These are phyloP conservation scores for Calephelis virginiensis DNA, from an alignment of 1,140 invertebrate species.

Conservation along the genomic window DNA sequence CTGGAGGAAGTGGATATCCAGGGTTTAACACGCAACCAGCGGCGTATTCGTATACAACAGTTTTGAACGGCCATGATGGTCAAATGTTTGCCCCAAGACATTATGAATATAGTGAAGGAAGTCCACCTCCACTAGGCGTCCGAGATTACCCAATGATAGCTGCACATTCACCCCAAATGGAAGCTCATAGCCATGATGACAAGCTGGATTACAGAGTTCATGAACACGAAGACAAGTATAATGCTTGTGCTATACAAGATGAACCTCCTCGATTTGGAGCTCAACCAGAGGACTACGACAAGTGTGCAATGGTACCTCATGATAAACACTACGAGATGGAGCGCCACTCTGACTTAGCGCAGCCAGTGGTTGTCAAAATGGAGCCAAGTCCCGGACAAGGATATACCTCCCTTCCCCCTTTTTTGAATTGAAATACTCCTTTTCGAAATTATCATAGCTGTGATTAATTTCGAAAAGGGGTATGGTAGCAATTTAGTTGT, in stretches of 20 bases:
- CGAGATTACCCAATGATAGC: slow-evolving; percentile 84
- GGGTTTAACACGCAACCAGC: slow-evolving; percentile 77
- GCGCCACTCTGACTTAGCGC: slow-evolving; percentile 63
- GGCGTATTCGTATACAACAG: slow-evolving; percentile 82
- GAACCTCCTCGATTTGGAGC: slow-evolving; percentile 80
- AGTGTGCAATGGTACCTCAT: slow-evolving; percentile 74
- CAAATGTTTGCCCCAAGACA: slow-evolving; percentile 81
- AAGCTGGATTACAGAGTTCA: slow-evolving; percentile 69
- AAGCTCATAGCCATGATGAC: slow-evolving; percentile 78
- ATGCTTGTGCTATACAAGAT: slow-evolving; percentile 78
- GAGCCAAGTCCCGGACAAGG: slow-evolving; percentile 80
- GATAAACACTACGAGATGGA: slow-evolving; percentile 78
- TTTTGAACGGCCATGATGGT: slow-evolving; percentile 83
- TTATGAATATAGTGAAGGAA: slow-evolving; percentile 81
- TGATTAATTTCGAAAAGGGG: slow-evolving; percentile 76
- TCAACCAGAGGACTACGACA: slow-evolving; percentile 78
- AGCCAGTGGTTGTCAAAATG: slow-evolving; percentile 83
- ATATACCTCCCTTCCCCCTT: slow-evolving; percentile 86
- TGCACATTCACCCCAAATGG: slow-evolving; percentile 81
- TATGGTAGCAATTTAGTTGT: slow-evolving; percentile 41
- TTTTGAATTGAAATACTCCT: slow-evolving; percentile 85
- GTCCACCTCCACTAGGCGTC: slow-evolving; percentile 79
- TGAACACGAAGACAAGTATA: slow-evolving; percentile 79
- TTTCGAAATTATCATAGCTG: slow-evolving; percentile 74
- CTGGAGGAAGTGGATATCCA: slow-evolving; percentile 82